Evolutionary conservation across 2,888 invertebrate genomes (phyloP), one percentile per base, ranked within the genome.

Genomic region (Mamestra brassicae): DNA sequence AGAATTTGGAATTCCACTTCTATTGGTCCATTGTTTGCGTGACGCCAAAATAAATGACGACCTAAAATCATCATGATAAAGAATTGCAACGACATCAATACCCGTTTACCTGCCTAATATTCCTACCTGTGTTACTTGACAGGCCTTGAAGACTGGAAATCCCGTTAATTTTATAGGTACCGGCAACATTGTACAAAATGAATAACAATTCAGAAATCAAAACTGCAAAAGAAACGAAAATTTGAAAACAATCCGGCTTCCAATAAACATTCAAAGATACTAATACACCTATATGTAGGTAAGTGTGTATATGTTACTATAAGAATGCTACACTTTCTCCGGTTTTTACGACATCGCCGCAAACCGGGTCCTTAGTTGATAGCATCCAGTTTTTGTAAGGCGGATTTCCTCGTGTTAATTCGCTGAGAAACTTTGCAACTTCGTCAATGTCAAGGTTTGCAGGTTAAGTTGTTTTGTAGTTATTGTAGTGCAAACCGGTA

Each of bases 291-390:
- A n/a, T 38, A 71, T 10, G 45, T 66, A 72, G 17, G 55, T 72
- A 57, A n/a, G 70, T 78, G 54, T 58, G 55, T 68, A 61, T 70
- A 65, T 36, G 47, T 74, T 45, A 62, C 42, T 68, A 26, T 36
- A 84, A 60, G 81, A 81, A 81, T 84, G 84, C 62, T 70, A 74
- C 68, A 84, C 84, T 84, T 84, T 84, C 84, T 78, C 84, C 78
- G 52, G n/a, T 71, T 75, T 80, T 84, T 76, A 80, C 75, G 69
- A 78, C 62, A 74, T 74, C 66, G 62, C n/a, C 67, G 71, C 73
- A 77, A 76, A 82, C 75, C 73, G 52, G 82, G 67, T 82, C 74
- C 76, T 74, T 71, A 50, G n/a, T 65, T 65, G 71, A 71, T 60
- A 58, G 34, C n/a, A 57, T 74, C 73, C 76, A 75, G 79, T 85